Percentiles rank a stretch among this genome's conserved stretches.
Evolutionary conservation across 2,797 vertebrate genomes (phyloP).

Genomic region (Momotus momota): DNA sequence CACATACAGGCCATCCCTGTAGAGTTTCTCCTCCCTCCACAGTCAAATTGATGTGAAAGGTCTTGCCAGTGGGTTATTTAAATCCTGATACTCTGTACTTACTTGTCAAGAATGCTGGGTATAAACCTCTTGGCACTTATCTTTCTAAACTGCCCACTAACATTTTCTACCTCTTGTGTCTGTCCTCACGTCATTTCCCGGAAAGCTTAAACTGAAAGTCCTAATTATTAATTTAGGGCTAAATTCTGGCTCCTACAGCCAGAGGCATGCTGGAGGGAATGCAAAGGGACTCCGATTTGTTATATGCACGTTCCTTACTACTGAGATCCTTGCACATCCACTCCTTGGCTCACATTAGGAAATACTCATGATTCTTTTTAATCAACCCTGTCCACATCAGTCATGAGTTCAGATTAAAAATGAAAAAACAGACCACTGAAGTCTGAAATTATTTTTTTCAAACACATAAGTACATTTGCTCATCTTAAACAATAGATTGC

Average conservation of each 20-base stretch:
- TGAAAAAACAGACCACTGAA: background rate
- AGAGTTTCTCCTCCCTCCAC: slow-evolving; percentile 55
- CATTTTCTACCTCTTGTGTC: slow-evolving; percentile 33
- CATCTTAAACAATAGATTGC: background rate
- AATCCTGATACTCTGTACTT: slow-evolving; percentile 37
- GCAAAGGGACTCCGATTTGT: slow-evolving; percentile 44
- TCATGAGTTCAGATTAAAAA: slow-evolving; percentile 3
- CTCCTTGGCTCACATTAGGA: background rate
- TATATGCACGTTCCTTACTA: slow-evolving; percentile 5
- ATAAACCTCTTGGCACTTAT: slow-evolving; percentile 54
- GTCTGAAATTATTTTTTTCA: background rate
- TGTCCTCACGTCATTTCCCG: slow-evolving; percentile 57
- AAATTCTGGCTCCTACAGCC: slow-evolving; percentile 66
- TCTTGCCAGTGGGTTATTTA: slow-evolving; percentile 61
- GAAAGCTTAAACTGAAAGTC: slow-evolving; percentile 39
- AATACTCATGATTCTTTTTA: background rate
- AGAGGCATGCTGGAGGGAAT: slow-evolving; percentile 69
- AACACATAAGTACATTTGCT: background rate
- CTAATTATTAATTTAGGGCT: slow-evolving; percentile 74
- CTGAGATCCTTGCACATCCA: background rate
- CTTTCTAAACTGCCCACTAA: slow-evolving; percentile 50
- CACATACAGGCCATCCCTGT: slow-evolving; percentile 7
- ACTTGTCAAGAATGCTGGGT: slow-evolving; percentile 40
- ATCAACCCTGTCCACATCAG: background rate
- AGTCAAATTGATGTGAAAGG: slow-evolving; percentile 64